Base-by-base conservation (phyloP, 2,888 invertebrate species). In the Scaptomyza caliginosa region DNA sequence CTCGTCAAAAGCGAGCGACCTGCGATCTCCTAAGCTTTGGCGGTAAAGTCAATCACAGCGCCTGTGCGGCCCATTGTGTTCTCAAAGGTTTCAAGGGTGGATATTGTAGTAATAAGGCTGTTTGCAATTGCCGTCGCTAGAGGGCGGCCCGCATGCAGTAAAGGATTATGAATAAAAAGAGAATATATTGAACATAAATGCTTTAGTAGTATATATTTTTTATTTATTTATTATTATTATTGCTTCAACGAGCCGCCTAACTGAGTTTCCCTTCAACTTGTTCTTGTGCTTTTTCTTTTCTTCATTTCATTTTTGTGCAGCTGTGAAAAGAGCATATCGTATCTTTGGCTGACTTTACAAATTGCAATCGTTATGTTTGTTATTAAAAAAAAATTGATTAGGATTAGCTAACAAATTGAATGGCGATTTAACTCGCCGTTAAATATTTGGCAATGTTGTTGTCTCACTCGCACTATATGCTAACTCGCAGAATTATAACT, bases 21-120 rank as follows among this genome's bases (percentile, higher is more conserved):
- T 92, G 92, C 49, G 92, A 92, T 77, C 76, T 92, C 1, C 67
- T 92, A 1, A 86, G 72, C 19, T 21, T 21, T 30, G 30, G 30
- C 3, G 52, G 51, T 16, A 59, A 69, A 13, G 64, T 72, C 4
- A 90, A 91, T 8, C 88, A 92, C 51, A 76, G 91, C 4, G 92
- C 90, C 40, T 92, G 92, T 73, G 92, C 91, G 0, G 86, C 88
- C 4, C 91, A 92, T 55, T 92, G 92, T 28, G 11, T 92, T 0
- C 54, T 74, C 1, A 76, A 71, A 23, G 73, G 89, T 8, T 89
- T 64, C 57, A 86, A 69, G 40, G 92, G 92, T 2, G 92, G 92
- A 19, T 89, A 90, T 48, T 92, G 92, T 57, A 90, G 89, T 66
- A 38, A 52, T 2, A 78, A 86, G 43, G 84, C 85, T 16, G 89